These are phyloP conservation scores for Falco berigora DNA, from an alignment of 2,797 vertebrate genomes.

Conservation along the genomic window DNA sequence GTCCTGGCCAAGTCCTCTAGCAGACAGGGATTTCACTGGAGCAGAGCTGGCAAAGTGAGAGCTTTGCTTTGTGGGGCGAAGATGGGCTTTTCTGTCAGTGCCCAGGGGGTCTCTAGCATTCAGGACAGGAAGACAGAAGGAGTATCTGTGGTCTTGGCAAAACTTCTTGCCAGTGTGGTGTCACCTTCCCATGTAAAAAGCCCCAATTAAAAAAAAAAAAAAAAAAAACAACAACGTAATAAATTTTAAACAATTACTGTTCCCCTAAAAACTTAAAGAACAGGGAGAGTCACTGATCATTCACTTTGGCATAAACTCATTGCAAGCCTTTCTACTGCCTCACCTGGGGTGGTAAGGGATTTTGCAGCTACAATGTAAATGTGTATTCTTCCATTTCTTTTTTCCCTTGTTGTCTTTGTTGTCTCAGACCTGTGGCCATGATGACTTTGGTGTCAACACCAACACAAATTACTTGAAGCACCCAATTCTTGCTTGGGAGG, in stretches of 20 bases:
- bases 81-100: not conserved
- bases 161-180: not conserved
- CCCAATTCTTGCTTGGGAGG: not conserved
- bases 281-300: not conserved
- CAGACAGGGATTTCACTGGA: not conserved
- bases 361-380: not conserved
- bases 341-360: not conserved
- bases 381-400: not conserved
- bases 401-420: not conserved
- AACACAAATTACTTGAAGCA: not conserved
- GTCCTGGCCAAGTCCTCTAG: not conserved
- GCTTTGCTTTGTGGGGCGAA: not conserved
- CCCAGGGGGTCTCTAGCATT: not conserved
- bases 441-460: not conserved
- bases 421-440: not conserved
- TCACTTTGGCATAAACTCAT: not conserved
- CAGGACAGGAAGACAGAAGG: not conserved
- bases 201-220: rapidly evolving
- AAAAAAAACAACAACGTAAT: not conserved
- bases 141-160: not conserved
- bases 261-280: not conserved
- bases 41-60: not conserved
- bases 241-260: not conserved
- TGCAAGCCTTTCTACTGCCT: not conserved
- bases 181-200: not conserved